Conservation (phyloP, 35 echinoderm and acorn worm genomes). For the Eucidaris tribuloides region DNA sequence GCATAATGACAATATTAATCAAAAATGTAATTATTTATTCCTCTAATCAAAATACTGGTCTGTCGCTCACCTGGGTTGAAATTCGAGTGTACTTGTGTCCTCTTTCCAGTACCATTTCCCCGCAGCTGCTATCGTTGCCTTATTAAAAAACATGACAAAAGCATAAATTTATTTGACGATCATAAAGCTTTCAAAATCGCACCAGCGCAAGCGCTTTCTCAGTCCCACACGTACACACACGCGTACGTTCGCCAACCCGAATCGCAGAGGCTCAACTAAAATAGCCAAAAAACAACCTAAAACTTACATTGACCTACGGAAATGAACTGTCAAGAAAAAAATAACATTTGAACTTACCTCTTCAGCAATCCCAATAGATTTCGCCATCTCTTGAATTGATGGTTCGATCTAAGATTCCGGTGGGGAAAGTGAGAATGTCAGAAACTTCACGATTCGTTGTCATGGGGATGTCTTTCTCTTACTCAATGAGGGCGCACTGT, state of each 20-base stretch:
- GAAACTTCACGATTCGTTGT: conserved; percentile 5
- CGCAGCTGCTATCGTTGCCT: conserved; percentile 43
- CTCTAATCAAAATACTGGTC: background rate
- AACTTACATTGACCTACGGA: background rate
- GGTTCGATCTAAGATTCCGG: background rate
- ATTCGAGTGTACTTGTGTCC: conserved; percentile 74
- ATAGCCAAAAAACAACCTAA: background rate
- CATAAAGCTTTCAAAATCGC: background rate
- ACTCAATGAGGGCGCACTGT: background rate
- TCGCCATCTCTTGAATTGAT: conserved; percentile 1
- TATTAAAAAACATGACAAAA: conserved; percentile 2
- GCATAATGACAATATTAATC: background rate
- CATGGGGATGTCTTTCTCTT: conserved; percentile 8
- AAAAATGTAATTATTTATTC: background rate
- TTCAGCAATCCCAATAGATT: conserved; percentile 19
- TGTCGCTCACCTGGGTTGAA: conserved; percentile 53
- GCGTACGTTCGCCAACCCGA: background rate
- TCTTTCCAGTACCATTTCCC: conserved; percentile 98
- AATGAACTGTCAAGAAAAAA: background rate
- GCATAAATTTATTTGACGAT: background rate
- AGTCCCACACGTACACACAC: background rate
- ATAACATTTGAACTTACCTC: conserved; percentile 24
- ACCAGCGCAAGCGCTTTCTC: too few relatives aligned
- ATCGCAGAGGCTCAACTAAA: background rate
- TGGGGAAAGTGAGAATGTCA: background rate